Conservation (phyloP, 2,113 vertebrate species). For the Pygoscelis adeliae region DNA sequence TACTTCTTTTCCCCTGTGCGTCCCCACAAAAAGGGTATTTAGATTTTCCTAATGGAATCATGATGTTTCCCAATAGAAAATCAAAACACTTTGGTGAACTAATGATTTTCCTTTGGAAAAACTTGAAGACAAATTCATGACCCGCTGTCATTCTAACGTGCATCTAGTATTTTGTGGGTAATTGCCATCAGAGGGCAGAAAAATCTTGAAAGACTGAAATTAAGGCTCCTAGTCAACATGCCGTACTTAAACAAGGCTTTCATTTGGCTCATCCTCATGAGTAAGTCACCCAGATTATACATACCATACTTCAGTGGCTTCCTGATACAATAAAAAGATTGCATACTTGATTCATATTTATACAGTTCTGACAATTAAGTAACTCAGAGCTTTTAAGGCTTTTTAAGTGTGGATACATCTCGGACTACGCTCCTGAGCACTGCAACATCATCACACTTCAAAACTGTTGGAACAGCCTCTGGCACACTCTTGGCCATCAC, state of each 20-base stretch:
- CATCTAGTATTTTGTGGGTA: neutral
- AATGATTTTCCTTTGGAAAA: neutral
- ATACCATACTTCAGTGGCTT: neutral
- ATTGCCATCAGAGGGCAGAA: neutral
- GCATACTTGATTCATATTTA: neutral
- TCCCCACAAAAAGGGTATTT: neutral
- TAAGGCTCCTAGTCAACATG: neutral
- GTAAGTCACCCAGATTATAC: neutral
- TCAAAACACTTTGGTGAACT: neutral
- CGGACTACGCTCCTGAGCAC: neutral
- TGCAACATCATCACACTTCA: neutral
- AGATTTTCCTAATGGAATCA: neutral
- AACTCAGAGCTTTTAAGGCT: neutral
- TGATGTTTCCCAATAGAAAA: neutral
- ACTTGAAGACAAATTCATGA: neutral
- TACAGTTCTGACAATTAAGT: neutral
- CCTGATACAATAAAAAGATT: neutral
- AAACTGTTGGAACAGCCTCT: neutral
- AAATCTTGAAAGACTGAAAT: neutral
- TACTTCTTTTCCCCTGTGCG: neutral
- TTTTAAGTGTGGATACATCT: neutral
- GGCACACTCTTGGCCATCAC: neutral
- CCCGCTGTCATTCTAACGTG: fast-evolving
- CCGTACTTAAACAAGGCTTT: neutral
- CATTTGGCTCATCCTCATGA: neutral